A percentile compares a stretch with the other conserved stretches of the same genome.
These are phyloP conservation scores for Cephus pulcher DNA, from an alignment of 2,888 invertebrate genomes.

Conservation along the genomic window DNA sequence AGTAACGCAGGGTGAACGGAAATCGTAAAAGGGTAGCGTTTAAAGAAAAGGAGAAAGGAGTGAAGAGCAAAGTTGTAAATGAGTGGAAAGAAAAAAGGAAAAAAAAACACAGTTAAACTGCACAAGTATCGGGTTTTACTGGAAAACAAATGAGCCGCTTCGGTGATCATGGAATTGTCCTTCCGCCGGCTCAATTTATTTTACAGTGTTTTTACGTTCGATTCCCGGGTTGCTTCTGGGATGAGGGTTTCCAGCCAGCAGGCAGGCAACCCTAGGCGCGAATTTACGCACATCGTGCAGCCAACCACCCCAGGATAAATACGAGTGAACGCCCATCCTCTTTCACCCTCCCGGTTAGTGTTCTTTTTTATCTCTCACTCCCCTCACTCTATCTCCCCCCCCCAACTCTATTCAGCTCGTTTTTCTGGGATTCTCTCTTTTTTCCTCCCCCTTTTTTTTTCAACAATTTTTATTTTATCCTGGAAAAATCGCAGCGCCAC, in stretches of 20 bases:
- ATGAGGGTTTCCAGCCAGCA: not conserved
- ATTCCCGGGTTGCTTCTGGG: conserved; percentile 4
- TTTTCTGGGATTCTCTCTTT: not conserved
- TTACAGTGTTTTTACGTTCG: conserved; percentile 21
- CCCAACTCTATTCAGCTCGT: not conserved
- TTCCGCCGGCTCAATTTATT: conserved; percentile 19
- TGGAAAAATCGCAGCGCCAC: not conserved
- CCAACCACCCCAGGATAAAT: not conserved
- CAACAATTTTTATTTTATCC: not conserved
- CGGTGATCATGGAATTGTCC: conserved; percentile 24
- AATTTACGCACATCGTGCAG: not conserved
- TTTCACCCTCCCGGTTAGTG: not conserved
- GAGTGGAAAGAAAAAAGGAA: conserved; percentile 29
- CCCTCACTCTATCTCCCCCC: not conserved
- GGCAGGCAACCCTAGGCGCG: not conserved
- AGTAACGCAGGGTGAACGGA: conserved; percentile 9
- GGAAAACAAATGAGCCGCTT: conserved; percentile 46
- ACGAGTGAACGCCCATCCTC: conserved; percentile 1
- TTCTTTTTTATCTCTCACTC: not conserved
- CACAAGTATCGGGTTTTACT: conserved; percentile 19
- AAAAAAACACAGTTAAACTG: conserved; percentile 1
- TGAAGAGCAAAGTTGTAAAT: not conserved
- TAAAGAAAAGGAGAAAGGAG: not conserved
- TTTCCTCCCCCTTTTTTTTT: not conserved
- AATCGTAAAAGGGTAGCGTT: conserved; percentile 16